These are phyloP conservation scores for Plectus sambesii DNA, from an alignment of 1,140 invertebrate species.

Conservation along the genomic window DNA sequence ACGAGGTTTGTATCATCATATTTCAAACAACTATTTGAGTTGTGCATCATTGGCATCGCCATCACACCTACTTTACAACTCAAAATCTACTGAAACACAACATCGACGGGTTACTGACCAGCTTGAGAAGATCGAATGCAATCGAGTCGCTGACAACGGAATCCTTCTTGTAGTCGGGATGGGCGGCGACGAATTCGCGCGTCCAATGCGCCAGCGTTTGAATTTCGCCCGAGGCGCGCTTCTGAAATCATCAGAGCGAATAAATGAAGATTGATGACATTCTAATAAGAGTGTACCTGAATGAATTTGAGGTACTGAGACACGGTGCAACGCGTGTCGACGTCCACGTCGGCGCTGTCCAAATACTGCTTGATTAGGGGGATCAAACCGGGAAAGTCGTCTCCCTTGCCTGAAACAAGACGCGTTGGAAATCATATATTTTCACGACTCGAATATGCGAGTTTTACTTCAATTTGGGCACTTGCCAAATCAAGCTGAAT, in stretches of 20 bases:
- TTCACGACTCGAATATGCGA: not conserved
- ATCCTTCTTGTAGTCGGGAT: slow-evolving; percentile 79
- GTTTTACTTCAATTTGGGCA: not conserved
- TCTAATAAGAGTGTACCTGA: slow-evolving; percentile 47
- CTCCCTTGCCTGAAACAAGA: slow-evolving; percentile 44
- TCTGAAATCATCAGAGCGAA: slow-evolving; percentile 23
- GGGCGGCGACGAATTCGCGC: slow-evolving; percentile 70
- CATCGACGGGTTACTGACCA: too few relatives aligned
- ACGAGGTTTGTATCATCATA: slow-evolving; percentile 4
- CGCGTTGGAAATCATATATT: not conserved
- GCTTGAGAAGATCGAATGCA: slow-evolving; percentile 73
- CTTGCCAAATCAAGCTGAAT: slow-evolving; percentile 5
- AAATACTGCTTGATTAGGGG: slow-evolving; percentile 85
- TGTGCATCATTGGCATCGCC: too few relatives aligned
- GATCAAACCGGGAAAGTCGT: slow-evolving; percentile 82
- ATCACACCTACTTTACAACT: too few relatives aligned
- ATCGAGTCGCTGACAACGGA: slow-evolving; percentile 75
- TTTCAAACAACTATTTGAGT: not conserved
- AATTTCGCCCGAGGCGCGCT: slow-evolving; percentile 46
- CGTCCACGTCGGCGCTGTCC: slow-evolving; percentile 81
- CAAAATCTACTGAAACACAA: not conserved
- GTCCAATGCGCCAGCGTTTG: slow-evolving; percentile 82
- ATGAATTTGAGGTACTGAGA: slow-evolving; percentile 92
- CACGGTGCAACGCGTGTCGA: slow-evolving; percentile 88
- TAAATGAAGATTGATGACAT: slow-evolving; percentile 8